Evolutionary conservation across 2,113 vertebrate genomes (phyloP).

Genomic region (Indicator indicator): DNA sequence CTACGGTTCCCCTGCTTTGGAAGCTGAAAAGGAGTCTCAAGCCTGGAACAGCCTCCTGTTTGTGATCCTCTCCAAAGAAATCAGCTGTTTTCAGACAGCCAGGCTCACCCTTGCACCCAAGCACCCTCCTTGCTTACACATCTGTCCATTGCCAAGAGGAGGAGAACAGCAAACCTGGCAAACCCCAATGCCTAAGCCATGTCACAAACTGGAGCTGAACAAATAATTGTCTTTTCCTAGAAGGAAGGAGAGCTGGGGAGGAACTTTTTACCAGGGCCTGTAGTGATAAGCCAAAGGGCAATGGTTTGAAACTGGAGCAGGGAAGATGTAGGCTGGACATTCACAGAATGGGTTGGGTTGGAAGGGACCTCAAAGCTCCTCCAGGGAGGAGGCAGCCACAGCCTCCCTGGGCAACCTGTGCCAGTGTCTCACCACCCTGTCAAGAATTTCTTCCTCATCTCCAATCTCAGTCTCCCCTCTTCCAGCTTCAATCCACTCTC

Average conservation of each 20-base stretch:
- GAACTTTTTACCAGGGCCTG: too few species aligned
- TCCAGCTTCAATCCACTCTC: too few species aligned
- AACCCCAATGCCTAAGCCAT: not conserved
- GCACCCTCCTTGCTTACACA: not conserved
- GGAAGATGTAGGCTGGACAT: too few species aligned
- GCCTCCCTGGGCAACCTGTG: too few species aligned
- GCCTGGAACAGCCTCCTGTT: not conserved
- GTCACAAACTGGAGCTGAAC: not conserved
- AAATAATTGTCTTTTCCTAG: not conserved
- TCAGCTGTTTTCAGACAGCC: not conserved
- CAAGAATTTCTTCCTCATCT: too few species aligned
- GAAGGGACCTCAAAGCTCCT: too few species aligned
- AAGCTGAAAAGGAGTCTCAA: not conserved
- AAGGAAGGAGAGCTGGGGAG: not conserved
- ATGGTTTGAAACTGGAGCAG: too few species aligned
- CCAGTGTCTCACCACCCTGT: too few species aligned
- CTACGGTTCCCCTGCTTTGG: not conserved
- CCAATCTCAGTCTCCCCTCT: too few species aligned
- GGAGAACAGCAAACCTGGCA: not conserved
- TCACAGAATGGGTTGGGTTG: too few species aligned
- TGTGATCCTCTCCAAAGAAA: not conserved
- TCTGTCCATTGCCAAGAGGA: not conserved
- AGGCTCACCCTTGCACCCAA: not conserved
- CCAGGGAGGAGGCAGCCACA: too few species aligned
- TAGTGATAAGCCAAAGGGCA: too few species aligned